These are phyloP conservation scores for Enteromius argenteus DNA, from an alignment of 2,797 vertebrate genomes.

Conservation along the genomic window DNA sequence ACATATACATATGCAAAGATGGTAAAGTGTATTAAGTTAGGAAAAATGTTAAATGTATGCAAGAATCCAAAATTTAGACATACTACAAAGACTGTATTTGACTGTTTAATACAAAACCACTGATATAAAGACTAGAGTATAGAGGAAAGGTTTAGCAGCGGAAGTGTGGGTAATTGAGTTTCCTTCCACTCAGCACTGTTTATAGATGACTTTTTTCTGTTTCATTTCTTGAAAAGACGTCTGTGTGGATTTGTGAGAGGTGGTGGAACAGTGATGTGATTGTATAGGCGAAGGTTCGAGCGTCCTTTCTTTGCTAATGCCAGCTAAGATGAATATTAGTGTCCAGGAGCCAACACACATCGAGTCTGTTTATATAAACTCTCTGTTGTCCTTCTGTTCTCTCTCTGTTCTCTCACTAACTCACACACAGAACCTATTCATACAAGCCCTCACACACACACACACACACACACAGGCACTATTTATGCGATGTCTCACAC, in stretches of 20 bases:
- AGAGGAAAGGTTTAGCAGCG: conserved; percentile 14
- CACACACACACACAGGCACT: conserved; percentile 31
- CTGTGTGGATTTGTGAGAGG: conserved; percentile 29
- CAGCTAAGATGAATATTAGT: conserved; percentile 50
- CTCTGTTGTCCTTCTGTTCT: conserved; percentile 47
- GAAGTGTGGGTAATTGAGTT: conserved; percentile 44
- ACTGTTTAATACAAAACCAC: conserved; percentile 20
- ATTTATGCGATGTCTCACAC: conserved; percentile 34
- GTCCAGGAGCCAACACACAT: conserved; percentile 50
- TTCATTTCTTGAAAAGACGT: conserved; percentile 30
- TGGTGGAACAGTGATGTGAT: conserved; percentile 38
- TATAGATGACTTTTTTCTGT: background rate
- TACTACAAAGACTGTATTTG: background rate
- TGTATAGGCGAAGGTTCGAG: conserved; percentile 14
- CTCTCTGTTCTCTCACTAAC: conserved; percentile 47
- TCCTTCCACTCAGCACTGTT: conserved; percentile 38
- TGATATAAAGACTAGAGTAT: conserved; percentile 28
- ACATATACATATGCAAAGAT: background rate
- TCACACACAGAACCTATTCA: conserved; percentile 45
- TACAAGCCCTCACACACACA: conserved; percentile 26
- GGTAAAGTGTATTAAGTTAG: background rate
- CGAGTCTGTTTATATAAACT: conserved; percentile 49
- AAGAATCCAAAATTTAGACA: background rate
- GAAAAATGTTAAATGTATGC: background rate
- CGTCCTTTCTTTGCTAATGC: conserved; percentile 28